Evolutionary conservation across 2,888 invertebrate genomes (phyloP), one percentile per base, ranked within the genome.

Genomic region (Drosophila quasianomalipes): DNA sequence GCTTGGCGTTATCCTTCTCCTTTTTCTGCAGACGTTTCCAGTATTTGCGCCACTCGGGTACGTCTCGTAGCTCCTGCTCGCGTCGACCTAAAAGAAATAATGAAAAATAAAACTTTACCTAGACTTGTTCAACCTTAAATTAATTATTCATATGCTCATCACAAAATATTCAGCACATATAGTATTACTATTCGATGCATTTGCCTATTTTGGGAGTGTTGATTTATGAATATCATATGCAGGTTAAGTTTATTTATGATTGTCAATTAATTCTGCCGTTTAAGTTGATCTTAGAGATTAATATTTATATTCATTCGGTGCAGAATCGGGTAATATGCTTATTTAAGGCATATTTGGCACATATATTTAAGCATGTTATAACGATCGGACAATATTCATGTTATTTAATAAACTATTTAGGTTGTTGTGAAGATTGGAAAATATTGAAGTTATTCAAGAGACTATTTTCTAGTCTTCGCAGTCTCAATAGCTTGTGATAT

Each of bases 11-110:
- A 0, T 96, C 95, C 80, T 96, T 96, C 37, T 93, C 93, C 87
- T 97, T 97, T 92, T 98, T 98, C 89, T 97, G 96, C 62, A 98
- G 96, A 7, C 97, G 96, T 74, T 96, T 96, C 97, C 98, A 99
- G 91, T 97, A 97, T 93, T 98, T 98, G 70, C 95, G 95, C 97
- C 98, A 98, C 93, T 97, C 97, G 0, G 98, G 97, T 83, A 97
- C 96, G 51, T 95, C 94, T 92, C 96, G 96, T 84, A 99, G 96
- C 92, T 99, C 97, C 87, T 97, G 95, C 79, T 98, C 98, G 83
- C 98, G 94, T 58, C 98, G 95, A 47, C 96, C 96, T 96, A 93
- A 1, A 33, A 12, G 1, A 52, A 6, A n/a, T 3, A 53, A 51
- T n/a, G 39, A 7, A 47, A 54, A 12, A 51, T 10, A 30, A n/a